Percentiles rank a stretch among this genome's conserved stretches.
Conservation (phyloP, 1,140 invertebrate species). For the Agrypnia vestita region DNA sequence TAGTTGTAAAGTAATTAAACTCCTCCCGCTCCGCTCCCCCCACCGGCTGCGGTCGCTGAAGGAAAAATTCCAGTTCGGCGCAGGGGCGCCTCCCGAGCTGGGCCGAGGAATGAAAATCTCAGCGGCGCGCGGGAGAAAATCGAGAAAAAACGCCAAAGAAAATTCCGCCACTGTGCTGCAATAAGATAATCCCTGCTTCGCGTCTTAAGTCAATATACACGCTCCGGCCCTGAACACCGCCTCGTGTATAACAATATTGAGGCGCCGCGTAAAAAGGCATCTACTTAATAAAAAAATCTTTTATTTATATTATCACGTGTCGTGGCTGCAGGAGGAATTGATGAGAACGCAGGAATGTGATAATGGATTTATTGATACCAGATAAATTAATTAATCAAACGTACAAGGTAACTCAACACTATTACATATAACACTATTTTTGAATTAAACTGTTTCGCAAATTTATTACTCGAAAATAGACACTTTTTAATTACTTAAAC, state of each 20-base stretch:
- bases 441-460: too few species aligned
- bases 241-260: neutral
- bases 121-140: constrained; percentile 6
- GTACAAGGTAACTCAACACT: too few species aligned
- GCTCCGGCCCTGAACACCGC: neutral
- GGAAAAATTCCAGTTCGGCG: constrained; percentile 31
- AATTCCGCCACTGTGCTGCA: constrained; percentile 9
- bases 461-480: too few species aligned
- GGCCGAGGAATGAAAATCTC: constrained; percentile 27
- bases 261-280: constrained; percentile 3
- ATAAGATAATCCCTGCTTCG: constrained; percentile 36
- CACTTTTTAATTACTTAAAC: too few species aligned
- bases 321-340: too few species aligned
- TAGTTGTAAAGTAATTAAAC: constrained; percentile 44
- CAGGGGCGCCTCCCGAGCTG: too few species aligned
- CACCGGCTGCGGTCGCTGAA: constrained; percentile 11
- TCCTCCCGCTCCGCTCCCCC: neutral
- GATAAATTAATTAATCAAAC: too few species aligned
- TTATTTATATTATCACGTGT: too few species aligned
- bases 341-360: too few species aligned
- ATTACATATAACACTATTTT: too few species aligned
- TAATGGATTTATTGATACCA: too few species aligned
- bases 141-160: constrained; percentile 1
- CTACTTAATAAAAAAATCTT: too few species aligned
- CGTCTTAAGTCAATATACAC: constrained; percentile 26